phyloP scores from a whole-genome alignment of 2,888 invertebrate species.

The Rutpela maculata region DNA sequence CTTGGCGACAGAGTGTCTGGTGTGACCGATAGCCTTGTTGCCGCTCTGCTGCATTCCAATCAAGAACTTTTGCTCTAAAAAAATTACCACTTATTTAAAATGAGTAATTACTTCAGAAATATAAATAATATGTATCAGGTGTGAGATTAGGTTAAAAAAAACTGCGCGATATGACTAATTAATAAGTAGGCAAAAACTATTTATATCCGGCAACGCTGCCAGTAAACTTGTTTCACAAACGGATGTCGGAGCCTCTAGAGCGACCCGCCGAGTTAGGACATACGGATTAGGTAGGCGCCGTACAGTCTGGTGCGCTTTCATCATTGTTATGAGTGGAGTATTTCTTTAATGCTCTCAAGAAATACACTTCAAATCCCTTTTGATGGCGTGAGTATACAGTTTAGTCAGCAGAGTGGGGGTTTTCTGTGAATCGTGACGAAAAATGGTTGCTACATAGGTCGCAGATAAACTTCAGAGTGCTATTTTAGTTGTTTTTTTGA shows the following conservation, averaged over 20 bases:
- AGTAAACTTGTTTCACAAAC: constrained; percentile 84
- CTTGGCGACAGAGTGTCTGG: constrained; percentile 97
- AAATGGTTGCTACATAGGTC: constrained; percentile 77
- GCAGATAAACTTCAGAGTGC: constrained; percentile 72
- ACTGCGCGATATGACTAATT: not conserved
- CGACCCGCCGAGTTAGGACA: constrained; percentile 72
- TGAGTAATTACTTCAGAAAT: not conserved
- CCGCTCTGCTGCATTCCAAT: constrained; percentile 76
- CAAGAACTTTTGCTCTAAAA: constrained; percentile 20
- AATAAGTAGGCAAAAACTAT: constrained; percentile 60
- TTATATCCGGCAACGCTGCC: constrained; percentile 76
- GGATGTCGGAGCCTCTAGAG: constrained; percentile 78
- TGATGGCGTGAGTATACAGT: constrained; percentile 82
- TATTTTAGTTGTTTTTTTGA: constrained; percentile 68
- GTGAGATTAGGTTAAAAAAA: constrained; percentile 5
- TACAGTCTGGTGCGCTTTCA: constrained; percentile 28
- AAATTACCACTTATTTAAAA: not conserved
- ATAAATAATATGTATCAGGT: not conserved
- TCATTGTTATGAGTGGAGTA: constrained; percentile 43
- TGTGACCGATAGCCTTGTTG: constrained; percentile 84
- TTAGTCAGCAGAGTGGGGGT: constrained; percentile 74
- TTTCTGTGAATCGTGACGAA: constrained; percentile 75
- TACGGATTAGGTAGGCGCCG: constrained; percentile 67
- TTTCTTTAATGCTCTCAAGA: constrained; percentile 53
- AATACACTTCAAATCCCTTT: constrained; percentile 75